Conservation (phyloP, 2,888 invertebrate genomes). For the Phyllotreta cruciferae region DNA sequence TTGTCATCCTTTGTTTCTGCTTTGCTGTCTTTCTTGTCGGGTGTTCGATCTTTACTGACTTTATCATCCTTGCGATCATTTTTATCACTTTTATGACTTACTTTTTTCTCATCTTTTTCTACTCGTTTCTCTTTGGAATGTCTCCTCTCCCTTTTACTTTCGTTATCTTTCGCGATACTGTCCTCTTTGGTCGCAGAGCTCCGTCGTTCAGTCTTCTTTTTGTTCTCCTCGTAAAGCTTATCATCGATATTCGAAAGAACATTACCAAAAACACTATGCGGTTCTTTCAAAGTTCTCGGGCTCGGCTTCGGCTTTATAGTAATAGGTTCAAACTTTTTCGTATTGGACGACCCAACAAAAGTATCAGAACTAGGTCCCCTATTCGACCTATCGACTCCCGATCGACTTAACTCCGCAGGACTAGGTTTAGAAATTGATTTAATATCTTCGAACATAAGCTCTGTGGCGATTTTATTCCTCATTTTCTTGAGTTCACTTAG, state of each 20-base stretch:
- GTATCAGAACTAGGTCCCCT: background rate
- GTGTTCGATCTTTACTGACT: too few species aligned
- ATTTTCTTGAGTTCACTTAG: constrained; percentile 63
- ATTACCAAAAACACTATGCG: constrained; percentile 46
- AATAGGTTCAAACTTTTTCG: background rate
- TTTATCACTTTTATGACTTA: background rate
- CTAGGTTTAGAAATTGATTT: constrained; percentile 20
- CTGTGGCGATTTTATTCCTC: constrained; percentile 62
- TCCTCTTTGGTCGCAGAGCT: constrained; percentile 28
- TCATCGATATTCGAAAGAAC: constrained; percentile 48
- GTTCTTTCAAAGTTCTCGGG: constrained; percentile 44
- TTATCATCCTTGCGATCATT: background rate
- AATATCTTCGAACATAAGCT: constrained; percentile 53
- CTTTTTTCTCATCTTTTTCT: background rate
- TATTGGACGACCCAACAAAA: background rate
- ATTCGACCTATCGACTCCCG: too few species aligned
- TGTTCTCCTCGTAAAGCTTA: constrained; percentile 42
- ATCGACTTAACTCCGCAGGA: too few species aligned
- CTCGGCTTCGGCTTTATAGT: constrained; percentile 29
- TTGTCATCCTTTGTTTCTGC: too few species aligned
- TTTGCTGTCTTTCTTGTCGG: too few species aligned
- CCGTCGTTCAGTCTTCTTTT: constrained; percentile 40
- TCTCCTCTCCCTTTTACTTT: constrained; percentile 18
- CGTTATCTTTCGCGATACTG: constrained; percentile 4
- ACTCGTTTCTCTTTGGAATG: background rate